Base-by-base conservation (phyloP, 1,140 invertebrate genomes). In the Sitodiplosis mosellana region DNA sequence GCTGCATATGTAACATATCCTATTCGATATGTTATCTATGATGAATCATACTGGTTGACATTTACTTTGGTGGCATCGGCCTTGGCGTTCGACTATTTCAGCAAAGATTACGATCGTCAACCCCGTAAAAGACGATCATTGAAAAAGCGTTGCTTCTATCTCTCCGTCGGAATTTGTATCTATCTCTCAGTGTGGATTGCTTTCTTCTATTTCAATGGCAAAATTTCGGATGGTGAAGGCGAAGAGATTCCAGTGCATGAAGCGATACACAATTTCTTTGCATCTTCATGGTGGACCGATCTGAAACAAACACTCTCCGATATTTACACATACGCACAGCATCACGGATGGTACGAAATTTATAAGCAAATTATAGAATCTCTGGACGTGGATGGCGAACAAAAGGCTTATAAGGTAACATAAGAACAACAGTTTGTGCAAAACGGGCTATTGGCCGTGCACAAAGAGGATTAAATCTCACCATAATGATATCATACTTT, bases 181-280 rank as follows among this genome's bases (percentile, higher is more conserved):
- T 94, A 88, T 56, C 54, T 78, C 0, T 72, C 73, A 0, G 55
- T 93, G 1, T 87, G 82, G 79, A 61, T 67, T 19, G 81, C 81
- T 21, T 87, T 80, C 51, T 66, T 96, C 14, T 91, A 88, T 63
- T 94, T 92, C 63, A 93, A 94, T 60, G 86, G 87, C 12, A 81
- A 77, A 38, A 71, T 95, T 14, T 83, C 79, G 1, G 86, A 89
- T 56, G 80, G 78, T 46, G 80, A 92, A 51, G 90, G 88, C 5
- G 86, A 92, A 54, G 79, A 86, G 59, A 78, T 92, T 1, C 87
- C 86, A 48, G 63, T 92, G 6, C 76, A 86, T 46, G 90, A 94
- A 62, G 88, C 89, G 1, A 52, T 92, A 1, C 73, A 81, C 53
- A 87, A 95, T 63, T 90, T 96, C 58, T 79, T 94, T 48, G 88